phyloP scores from a whole-genome alignment of 2,888 invertebrate genomes.

The Ctenicera cuprea region DNA sequence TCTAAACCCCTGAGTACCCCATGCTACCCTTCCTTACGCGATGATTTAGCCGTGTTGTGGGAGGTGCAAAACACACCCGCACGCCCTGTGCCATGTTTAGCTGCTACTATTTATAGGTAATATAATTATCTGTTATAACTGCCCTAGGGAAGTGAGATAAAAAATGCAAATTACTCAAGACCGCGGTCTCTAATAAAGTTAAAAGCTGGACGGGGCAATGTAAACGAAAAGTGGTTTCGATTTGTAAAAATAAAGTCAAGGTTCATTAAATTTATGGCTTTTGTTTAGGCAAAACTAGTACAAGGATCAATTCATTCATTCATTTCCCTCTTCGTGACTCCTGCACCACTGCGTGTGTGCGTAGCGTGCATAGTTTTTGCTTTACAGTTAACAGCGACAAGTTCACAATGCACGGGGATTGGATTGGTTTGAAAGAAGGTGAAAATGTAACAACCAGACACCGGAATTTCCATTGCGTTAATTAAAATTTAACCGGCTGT shows the following conservation, averaged over 20 bases:
- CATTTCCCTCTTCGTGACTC: constrained; percentile 25
- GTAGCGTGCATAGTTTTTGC: constrained; percentile 30
- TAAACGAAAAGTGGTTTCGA: constrained; percentile 12
- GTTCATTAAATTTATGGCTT: constrained; percentile 13
- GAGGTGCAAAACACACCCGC: constrained; percentile 20
- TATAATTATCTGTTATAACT: constrained; percentile 33
- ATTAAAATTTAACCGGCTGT: too few species aligned
- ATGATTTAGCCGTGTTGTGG: constrained; percentile 9
- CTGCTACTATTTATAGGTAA: constrained; percentile 35
- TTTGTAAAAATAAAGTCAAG: constrained; percentile 23
- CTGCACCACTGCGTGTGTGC: constrained; percentile 17
- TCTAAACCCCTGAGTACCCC: constrained; percentile 25
- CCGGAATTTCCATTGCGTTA: background rate
- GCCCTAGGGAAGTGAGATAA: constrained; percentile 13
- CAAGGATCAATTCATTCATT: constrained; percentile 39
- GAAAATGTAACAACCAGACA: background rate
- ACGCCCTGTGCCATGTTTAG: constrained; percentile 21
- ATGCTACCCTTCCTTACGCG: constrained; percentile 29
- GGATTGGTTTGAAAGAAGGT: constrained; percentile 5
- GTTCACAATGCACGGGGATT: constrained; percentile 4
- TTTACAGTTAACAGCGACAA: constrained; percentile 11
- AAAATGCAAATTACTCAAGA: constrained; percentile 16
- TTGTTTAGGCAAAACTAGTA: constrained; percentile 19
- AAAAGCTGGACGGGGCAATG: background rate
- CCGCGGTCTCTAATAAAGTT: constrained; percentile 18